A percentile compares a stretch with the other conserved stretches of the same genome.
Evolutionary conservation across 2,888 invertebrate genomes (phyloP).

Genomic region (Carterocephalus palaemon): DNA sequence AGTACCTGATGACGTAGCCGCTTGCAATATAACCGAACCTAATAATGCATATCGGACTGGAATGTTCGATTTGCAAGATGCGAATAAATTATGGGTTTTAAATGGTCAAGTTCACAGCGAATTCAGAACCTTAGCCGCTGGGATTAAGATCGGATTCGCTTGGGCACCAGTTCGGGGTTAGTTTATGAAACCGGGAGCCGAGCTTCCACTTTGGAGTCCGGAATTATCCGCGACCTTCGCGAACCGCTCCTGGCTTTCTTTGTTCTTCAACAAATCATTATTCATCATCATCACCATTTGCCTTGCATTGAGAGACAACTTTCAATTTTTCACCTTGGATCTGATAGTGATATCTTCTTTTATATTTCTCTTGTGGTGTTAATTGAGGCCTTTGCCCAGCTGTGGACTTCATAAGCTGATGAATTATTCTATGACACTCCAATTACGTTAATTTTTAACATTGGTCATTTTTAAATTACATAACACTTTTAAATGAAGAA

Average conservation of each 20-base stretch:
- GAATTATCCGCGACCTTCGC: constrained; percentile 20
- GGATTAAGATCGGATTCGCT: constrained; percentile 6
- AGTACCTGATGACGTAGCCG: background rate
- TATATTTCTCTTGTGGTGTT: too few species aligned
- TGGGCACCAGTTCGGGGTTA: background rate
- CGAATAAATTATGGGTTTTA: constrained; percentile 6
- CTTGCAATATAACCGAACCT: background rate
- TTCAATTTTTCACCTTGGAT: too few species aligned
- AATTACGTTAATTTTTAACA: too few species aligned
- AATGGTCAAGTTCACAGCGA: background rate
- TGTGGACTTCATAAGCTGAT: too few species aligned
- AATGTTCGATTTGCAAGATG: constrained; percentile 9
- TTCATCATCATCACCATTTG: too few species aligned
- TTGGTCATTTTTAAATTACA: too few species aligned
- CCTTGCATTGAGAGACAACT: too few species aligned
- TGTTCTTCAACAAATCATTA: background rate
- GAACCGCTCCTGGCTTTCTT: too few species aligned
- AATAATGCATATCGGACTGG: constrained; percentile 7
- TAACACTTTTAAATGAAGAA: too few species aligned
- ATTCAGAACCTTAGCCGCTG: background rate
- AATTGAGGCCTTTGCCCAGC: too few species aligned
- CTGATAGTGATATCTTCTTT: too few species aligned
- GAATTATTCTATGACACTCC: too few species aligned
- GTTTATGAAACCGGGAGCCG: constrained; percentile 10
- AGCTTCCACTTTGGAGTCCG: constrained; percentile 13